A percentile compares a stretch with the other conserved stretches of the same genome.
Conservation (phyloP, 2,113 vertebrate genomes). For the Salvelinus sp. region DNA sequence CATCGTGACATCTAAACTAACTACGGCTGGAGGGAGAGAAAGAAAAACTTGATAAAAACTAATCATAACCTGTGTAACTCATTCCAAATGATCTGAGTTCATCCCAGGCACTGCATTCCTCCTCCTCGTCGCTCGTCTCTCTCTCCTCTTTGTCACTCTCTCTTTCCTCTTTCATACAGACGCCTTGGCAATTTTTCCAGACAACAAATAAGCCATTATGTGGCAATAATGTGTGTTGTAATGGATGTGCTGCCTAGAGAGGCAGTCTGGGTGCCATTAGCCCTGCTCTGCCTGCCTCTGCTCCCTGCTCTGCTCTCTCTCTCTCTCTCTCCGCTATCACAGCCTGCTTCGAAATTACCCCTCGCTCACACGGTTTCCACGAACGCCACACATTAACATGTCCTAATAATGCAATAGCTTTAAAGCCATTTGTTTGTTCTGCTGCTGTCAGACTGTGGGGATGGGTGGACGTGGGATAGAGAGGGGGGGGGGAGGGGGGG, state of each 20-base stretch:
- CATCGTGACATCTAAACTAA: conserved; percentile 53
- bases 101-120: conserved; percentile 55
- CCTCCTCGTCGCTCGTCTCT: conserved; percentile 37
- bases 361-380: conserved; percentile 24
- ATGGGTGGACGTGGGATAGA: not conserved
- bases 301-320: no score
- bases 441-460: conserved; percentile 14
- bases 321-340: conserved; percentile 1
- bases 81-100: conserved; percentile 57
- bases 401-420: conserved; percentile 43
- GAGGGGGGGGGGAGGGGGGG: not conserved
- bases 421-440: conserved; percentile 46
- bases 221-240: conserved; percentile 73
- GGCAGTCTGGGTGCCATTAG: conserved; percentile 67
- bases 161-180: conserved; percentile 39
- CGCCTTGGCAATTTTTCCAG: conserved; percentile 60
- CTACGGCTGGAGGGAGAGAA: conserved; percentile 51
- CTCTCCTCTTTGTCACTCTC: conserved; percentile 34
- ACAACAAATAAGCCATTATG: conserved; percentile 76
- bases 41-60: conserved; percentile 64
- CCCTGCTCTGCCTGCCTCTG: conserved; percentile 34
- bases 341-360: conserved; percentile 61
- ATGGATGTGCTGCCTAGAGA: conserved; percentile 71
- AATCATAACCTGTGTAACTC: conserved; percentile 75
- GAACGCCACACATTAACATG: conserved; percentile 46